Evolutionary conservation across 1,140 invertebrate species (phyloP).

Genomic region (Aplysia californica): DNA sequence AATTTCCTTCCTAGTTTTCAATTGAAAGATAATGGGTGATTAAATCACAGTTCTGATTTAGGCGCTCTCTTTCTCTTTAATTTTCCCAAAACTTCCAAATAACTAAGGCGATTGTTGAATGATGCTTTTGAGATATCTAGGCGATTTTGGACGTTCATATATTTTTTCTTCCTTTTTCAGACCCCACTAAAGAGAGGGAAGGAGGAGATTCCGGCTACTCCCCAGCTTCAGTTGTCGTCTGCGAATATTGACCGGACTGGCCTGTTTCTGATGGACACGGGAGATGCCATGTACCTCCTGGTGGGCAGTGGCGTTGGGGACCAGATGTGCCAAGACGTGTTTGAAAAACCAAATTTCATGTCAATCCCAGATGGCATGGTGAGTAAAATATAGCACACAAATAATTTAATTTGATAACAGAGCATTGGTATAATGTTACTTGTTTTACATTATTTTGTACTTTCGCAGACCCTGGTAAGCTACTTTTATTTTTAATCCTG

Average conservation of each 20-base stretch:
- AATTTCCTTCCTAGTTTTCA: too few species aligned
- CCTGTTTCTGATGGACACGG: constrained; percentile 91
- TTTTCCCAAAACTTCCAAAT: too few species aligned
- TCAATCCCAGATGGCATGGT: constrained; percentile 76
- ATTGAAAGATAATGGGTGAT: too few species aligned
- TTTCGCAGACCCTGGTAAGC: neutral
- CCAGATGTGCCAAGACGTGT: constrained; percentile 79
- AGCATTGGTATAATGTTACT: neutral
- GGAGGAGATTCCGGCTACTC: constrained; percentile 67
- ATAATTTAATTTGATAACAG: neutral
- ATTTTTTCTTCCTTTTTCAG: constrained; percentile 12
- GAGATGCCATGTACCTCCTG: constrained; percentile 86
- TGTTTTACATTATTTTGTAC: constrained; percentile 1
- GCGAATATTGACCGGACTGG: constrained; percentile 86
- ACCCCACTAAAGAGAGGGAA: constrained; percentile 24
- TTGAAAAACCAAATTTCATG: constrained; percentile 75
- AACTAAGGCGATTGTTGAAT: too few species aligned
- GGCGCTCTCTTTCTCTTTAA: too few species aligned
- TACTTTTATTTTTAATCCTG: too few species aligned
- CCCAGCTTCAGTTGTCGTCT: constrained; percentile 74
- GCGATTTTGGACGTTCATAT: too few species aligned
- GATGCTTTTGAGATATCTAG: too few species aligned
- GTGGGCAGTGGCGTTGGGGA: constrained; percentile 85
- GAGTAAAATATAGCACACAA: neutral
- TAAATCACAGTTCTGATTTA: too few species aligned